Conservation (phyloP, 2,113 vertebrate species). For the Oostethus manadensis region DNA sequence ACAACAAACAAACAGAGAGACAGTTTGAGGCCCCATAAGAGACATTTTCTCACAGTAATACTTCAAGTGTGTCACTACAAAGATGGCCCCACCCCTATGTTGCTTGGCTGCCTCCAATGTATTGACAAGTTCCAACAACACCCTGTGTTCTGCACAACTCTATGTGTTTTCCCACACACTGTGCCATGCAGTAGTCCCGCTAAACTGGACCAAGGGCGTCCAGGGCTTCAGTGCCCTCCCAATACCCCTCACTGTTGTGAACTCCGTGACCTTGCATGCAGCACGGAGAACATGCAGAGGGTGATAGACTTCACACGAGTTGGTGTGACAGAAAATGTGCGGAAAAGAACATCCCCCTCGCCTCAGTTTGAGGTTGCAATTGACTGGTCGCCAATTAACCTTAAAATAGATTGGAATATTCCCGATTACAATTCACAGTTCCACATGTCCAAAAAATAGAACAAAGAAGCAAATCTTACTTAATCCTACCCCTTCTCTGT, state of each 20-base stretch:
- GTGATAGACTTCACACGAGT: background rate
- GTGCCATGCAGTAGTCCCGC: slow-evolving; percentile 18
- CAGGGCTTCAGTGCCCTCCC: background rate
- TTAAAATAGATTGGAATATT: too few species aligned
- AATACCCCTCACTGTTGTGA: slow-evolving; percentile 1
- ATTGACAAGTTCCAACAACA: slow-evolving; percentile 53
- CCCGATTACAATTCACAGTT: too few species aligned
- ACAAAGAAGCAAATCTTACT: too few species aligned
- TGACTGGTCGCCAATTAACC: too few species aligned
- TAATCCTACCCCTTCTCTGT: too few species aligned
- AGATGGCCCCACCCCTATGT: slow-evolving; percentile 10
- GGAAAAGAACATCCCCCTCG: background rate
- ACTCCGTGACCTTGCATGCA: slow-evolving; percentile 12
- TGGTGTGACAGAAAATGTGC: background rate
- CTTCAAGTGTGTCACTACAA: slow-evolving; percentile 22
- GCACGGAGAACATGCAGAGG: background rate
- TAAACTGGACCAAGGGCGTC: slow-evolving; percentile 5
- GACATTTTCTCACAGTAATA: slow-evolving; percentile 16
- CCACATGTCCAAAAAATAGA: too few species aligned
- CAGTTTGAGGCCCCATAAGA: background rate
- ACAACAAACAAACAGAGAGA: slow-evolving; percentile 10
- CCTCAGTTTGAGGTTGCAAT: too few species aligned
- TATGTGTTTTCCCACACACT: slow-evolving; percentile 39
- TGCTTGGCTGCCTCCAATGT: slow-evolving; percentile 8
- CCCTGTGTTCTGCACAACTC: slow-evolving; percentile 7